Evolutionary conservation across 2,113 vertebrate species (phyloP), one percentile per base, ranked within the genome.

Genomic region (Epinephelus cyanopodus): DNA sequence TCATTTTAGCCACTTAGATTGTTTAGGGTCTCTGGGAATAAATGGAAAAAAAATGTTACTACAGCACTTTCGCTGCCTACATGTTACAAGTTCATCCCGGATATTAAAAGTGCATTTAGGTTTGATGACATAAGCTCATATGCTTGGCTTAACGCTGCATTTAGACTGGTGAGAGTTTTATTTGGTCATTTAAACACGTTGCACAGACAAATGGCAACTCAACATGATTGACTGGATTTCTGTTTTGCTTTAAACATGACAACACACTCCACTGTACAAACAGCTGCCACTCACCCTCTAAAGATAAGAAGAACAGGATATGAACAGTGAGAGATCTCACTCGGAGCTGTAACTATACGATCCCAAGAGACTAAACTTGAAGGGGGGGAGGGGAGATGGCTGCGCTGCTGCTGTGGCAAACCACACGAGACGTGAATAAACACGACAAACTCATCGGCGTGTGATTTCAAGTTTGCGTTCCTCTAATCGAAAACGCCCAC

Each of bases 401-500:
- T 60, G 53, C 7, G 48, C 76, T 52, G 70, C 62, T 0, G 7
- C 45, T 74, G 62, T 68, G 62, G 25, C n/a, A 83, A 89, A 76
- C 75, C 85, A 74, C 70, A 79, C 27, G 14, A 85, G 57, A 79
- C 48, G 70, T 73, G 67, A 67, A 85, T 77, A 89, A 86, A 86
- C 33, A 79, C 53, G 13, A 61, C 33, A 77, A 89, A 84, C 47
- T 70, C 79, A 70, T 79, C 54, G 33, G 66, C 52, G 61, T 83
- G 58, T 64, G 75, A 82, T 77, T 75, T 87, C 27, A 89, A 89
- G 70, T 90, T 84, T 90, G 79, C 65, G 1, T 82, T 86, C 54
- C 23, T 88, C 50, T 84, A 73, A 81, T 81, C 6, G 33, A 87
- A 78, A 78, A 82, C 79, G 33, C 93, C 91, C 89, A 90, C 71